These are phyloP conservation scores for Sphinx pinastri DNA, from an alignment of 2,888 invertebrate species.

Conservation along the genomic window DNA sequence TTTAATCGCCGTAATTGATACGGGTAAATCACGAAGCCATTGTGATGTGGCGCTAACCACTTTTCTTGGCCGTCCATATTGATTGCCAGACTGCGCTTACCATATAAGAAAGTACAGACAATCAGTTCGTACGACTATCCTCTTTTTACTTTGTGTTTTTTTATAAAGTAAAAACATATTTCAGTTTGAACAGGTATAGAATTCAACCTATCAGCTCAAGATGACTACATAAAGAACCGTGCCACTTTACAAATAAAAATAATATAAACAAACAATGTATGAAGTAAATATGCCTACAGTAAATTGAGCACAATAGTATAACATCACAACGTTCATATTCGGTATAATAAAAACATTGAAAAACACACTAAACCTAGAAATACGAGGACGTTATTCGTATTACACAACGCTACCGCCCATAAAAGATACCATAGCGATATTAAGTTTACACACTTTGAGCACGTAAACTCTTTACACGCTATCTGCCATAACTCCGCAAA, in stretches of 20 bases:
- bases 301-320: not conserved
- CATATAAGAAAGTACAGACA: slow-evolving; percentile 9
- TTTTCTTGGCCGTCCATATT: slow-evolving; percentile 18
- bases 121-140: not conserved
- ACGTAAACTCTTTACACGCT: slow-evolving; percentile 18
- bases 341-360: not conserved
- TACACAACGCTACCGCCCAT: slow-evolving; percentile 10
- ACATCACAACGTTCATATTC: not conserved
- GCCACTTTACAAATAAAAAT: no score
- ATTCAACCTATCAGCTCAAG: no score
- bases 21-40: slow-evolving; percentile 57
- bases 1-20: slow-evolving; percentile 77
- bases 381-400: not conserved
- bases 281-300: not conserved
- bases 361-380: slow-evolving; percentile 8
- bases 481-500: slow-evolving; percentile 14
- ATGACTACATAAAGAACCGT: no score
- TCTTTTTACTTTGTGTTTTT: not conserved
- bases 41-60: slow-evolving; percentile 50
- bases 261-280: not conserved
- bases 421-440: slow-evolving; percentile 5
- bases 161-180: not conserved
- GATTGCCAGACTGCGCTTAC: slow-evolving; percentile 11
- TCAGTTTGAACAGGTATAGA: not conserved
- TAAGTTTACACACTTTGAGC: not conserved